These are phyloP conservation scores for Lasioglossum leucozonium DNA, from an alignment of 2,888 invertebrate genomes.

Conservation along the genomic window DNA sequence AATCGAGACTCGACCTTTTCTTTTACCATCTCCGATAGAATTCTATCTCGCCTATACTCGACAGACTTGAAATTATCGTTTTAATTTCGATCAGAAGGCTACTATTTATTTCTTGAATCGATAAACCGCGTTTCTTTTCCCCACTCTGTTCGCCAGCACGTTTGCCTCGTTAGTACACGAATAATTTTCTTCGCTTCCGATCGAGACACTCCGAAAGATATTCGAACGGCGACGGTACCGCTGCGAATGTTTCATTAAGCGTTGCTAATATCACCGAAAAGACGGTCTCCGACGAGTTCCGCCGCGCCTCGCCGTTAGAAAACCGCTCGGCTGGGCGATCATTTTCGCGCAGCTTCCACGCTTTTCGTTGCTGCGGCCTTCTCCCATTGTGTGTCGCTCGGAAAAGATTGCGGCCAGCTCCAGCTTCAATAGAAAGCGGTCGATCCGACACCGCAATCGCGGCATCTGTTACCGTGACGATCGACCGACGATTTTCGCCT, in stretches of 20 bases:
- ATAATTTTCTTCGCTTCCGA: not conserved
- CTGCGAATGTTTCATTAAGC: not conserved
- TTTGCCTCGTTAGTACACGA: not conserved
- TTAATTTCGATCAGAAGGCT: not conserved
- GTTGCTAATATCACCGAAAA: slow-evolving; percentile 26
- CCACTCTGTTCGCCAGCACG: no score
- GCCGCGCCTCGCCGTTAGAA: not conserved
- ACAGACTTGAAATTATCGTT: not conserved
- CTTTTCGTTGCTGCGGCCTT: slow-evolving; percentile 34
- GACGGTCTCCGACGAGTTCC: not conserved
- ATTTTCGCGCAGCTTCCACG: slow-evolving; percentile 42
- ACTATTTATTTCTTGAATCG: not conserved
- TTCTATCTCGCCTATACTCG: not conserved
- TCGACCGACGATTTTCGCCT: slow-evolving; percentile 57
- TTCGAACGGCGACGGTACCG: not conserved
- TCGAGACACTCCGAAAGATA: not conserved
- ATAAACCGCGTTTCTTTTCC: not conserved
- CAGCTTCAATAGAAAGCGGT: slow-evolving; percentile 60
- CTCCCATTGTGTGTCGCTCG: slow-evolving; percentile 38
- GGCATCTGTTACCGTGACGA: slow-evolving; percentile 62
- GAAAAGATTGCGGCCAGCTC: slow-evolving; percentile 57
- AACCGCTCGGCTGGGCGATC: slow-evolving; percentile 29
- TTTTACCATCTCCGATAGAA: not conserved
- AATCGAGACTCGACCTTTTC: not conserved
- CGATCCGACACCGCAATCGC: slow-evolving; percentile 56